Evolutionary conservation across 2,888 invertebrate species (phyloP), one percentile per base, ranked within the genome.

Genomic region (Acronicta psi): DNA sequence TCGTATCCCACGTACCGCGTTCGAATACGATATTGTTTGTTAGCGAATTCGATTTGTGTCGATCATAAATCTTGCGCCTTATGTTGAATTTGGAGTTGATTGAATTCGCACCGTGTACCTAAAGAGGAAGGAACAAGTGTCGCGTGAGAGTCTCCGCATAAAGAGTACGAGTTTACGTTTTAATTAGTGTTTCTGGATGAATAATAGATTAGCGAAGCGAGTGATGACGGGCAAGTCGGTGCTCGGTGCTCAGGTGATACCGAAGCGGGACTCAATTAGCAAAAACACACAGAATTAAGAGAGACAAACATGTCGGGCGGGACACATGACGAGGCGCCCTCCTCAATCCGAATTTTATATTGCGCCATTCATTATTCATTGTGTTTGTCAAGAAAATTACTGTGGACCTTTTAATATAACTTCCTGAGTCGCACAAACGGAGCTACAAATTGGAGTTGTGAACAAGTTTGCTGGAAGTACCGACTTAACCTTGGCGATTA

Each of bases 21-120:
- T 87, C 90, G 89, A 91, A 92, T 92, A 91, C 92, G 90, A 91
- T 93, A 93, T 94, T 93, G 93, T 93, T 94, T 93, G 93, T 92
- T 91, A 91, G 93, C 90, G 89, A 93, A 93, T 92, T 93, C 93
- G 92, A 94, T 93, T 93, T 93, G 92, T 90, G 93, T 92, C 92
- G 93, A 92, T 92, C 93, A 93, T 93, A 93, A 93, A 93, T 93
- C 93, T 93, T 92, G 93, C 92, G 93, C 93, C 93, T 92, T 93
- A 89, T 93, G 93, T 91, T 88, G 89, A 91, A 87, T 88, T 91
- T 87, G 85, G 87, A 89, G 86, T 87, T 91, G 92, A 93, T 93
- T 92, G 92, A 93, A 91, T 91, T 88, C 88, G 81, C 80, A 82
- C 79, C 80, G 79, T 82, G 84, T 82, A 80, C 81, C 82, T 84